These are phyloP conservation scores for Folsomia manolachei DNA, from an alignment of 2,888 invertebrate genomes.

Conservation along the genomic window DNA sequence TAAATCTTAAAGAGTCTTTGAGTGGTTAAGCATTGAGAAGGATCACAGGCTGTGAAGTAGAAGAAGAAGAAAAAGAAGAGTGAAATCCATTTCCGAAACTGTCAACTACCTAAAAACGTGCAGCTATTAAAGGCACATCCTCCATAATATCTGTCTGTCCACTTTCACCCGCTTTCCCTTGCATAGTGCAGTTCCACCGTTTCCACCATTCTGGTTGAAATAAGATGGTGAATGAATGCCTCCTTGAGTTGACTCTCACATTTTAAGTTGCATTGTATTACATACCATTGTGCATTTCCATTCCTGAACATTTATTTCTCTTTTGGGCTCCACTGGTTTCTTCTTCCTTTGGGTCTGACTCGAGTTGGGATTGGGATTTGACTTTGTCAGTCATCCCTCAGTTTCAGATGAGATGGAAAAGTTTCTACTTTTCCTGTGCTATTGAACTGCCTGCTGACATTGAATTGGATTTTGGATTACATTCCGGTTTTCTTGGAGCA, in stretches of 20 bases:
- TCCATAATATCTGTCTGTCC: background rate
- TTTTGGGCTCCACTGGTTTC: too few species aligned
- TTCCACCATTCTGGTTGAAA: too few species aligned
- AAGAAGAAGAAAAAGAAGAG: conserved; percentile 31
- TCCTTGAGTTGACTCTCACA: background rate
- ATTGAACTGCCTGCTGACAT: too few species aligned
- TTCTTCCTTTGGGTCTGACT: background rate
- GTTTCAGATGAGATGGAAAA: background rate
- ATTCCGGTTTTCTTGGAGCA: background rate
- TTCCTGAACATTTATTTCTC: background rate
- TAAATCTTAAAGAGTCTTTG: conserved; percentile 13
- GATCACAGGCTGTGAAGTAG: conserved; percentile 9
- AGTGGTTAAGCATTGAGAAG: conserved; percentile 13
- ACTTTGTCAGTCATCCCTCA: background rate
- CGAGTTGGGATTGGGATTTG: background rate
- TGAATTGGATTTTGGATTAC: background rate
- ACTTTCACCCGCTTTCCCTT: too few species aligned
- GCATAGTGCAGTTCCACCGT: background rate
- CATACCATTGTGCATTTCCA: background rate
- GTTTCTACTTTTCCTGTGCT: background rate
- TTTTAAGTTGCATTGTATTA: too few species aligned
- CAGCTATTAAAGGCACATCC: conserved; percentile 40
- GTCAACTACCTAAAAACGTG: conserved; percentile 45
- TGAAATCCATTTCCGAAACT: conserved; percentile 50
- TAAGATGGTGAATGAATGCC: too few species aligned